Evolutionary conservation across 2,888 invertebrate species (phyloP).

Genomic region (Smittia sp.): DNA sequence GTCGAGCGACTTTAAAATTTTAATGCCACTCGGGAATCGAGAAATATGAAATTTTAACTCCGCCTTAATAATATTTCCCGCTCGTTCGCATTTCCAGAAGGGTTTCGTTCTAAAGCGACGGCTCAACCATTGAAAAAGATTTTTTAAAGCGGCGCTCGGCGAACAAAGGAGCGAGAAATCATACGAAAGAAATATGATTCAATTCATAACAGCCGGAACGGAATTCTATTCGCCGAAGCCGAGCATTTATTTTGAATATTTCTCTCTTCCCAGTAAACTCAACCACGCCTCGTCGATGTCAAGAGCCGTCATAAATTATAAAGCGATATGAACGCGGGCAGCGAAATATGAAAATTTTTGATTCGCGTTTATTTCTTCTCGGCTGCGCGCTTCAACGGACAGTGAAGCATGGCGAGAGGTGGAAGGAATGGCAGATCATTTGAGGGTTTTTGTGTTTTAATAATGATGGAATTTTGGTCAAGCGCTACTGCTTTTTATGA

Average conservation of each 20-base stretch:
- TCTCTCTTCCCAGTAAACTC: background rate
- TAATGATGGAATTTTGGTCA: too few species aligned
- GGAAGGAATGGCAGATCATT: background rate
- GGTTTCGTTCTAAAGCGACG: too few species aligned
- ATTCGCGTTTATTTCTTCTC: background rate
- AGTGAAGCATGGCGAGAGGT: background rate
- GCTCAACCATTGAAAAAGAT: background rate
- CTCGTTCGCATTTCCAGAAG: background rate
- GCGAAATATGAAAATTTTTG: background rate
- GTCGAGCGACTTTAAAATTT: background rate
- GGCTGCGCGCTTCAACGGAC: background rate
- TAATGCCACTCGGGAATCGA: background rate
- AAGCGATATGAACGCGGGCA: background rate
- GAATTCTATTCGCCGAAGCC: background rate
- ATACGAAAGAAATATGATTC: slow-evolving; percentile 2
- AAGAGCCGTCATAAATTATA: slow-evolving; percentile 35
- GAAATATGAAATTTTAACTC: background rate
- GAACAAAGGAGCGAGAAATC: background rate
- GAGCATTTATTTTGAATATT: slow-evolving; percentile 17
- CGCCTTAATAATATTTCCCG: background rate
- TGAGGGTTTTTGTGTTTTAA: background rate
- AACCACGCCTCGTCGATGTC: slow-evolving; percentile 36
- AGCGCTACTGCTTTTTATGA: too few species aligned
- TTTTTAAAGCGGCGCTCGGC: background rate
- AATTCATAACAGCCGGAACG: slow-evolving; percentile 1